Percentiles rank a stretch among this genome's conserved stretches.
Conservation (phyloP, 2,888 invertebrate genomes). For the Rhamphomyia laevipes region DNA sequence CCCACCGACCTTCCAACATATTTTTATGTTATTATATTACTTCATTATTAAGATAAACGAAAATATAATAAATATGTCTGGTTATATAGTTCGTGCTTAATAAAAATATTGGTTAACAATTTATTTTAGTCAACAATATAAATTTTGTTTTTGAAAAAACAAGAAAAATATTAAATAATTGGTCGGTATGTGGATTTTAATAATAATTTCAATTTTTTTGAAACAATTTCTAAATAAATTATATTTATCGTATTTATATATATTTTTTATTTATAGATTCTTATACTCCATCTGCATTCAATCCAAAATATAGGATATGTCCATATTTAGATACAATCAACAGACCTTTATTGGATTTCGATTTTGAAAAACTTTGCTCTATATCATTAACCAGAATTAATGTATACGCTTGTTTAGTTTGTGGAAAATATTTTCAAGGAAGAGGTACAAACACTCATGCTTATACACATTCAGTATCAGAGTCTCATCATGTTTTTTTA, state of each 20-base stretch:
- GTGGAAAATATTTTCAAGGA: conserved; percentile 97
- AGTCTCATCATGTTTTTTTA: conserved; percentile 94
- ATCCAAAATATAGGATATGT: conserved; percentile 53
- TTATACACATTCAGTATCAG: conserved; percentile 96
- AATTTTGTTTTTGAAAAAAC: too few relatives aligned
- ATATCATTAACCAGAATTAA: conserved; percentile 96
- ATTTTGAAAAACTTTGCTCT: conserved; percentile 98
- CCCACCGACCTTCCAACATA: too few relatives aligned
- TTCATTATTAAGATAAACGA: too few relatives aligned
- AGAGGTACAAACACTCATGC: conserved; percentile 97
- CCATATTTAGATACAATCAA: conserved; percentile 98
- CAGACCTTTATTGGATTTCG: conserved; percentile 92
- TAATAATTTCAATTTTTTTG: too few relatives aligned
- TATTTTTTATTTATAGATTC: conserved; percentile 5
- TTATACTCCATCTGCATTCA: conserved; percentile 36
- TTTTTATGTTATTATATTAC: too few relatives aligned
- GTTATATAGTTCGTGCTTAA: too few relatives aligned
- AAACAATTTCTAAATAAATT: background rate
- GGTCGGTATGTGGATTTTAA: too few relatives aligned
- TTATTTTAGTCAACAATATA: too few relatives aligned
- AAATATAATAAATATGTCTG: too few relatives aligned
- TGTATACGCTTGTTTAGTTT: conserved; percentile 97
- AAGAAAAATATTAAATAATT: too few relatives aligned
- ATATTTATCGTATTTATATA: background rate
- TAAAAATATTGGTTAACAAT: too few relatives aligned